These are phyloP conservation scores for Tetropium fuscum DNA, from an alignment of 2,888 invertebrate genomes.

Conservation along the genomic window DNA sequence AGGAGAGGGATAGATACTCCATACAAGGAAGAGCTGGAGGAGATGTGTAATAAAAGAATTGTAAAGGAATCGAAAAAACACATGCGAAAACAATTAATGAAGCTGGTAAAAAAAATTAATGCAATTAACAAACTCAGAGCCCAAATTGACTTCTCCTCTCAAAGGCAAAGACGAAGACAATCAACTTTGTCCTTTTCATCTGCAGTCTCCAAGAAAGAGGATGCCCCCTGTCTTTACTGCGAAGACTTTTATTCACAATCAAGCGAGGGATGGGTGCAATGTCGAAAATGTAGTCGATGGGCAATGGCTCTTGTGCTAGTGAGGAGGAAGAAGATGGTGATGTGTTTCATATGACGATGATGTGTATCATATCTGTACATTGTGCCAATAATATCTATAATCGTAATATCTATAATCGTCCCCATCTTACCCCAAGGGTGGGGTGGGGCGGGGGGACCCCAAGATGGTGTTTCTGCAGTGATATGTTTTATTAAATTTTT, in stretches of 20 bases:
- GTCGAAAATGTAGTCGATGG: background rate
- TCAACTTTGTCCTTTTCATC: background rate
- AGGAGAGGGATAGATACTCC: slow-evolving; percentile 7
- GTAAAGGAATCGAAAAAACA: background rate
- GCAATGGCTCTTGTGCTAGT: slow-evolving; percentile 7
- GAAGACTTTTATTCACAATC: slow-evolving; percentile 6
- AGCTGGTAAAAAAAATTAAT: background rate
- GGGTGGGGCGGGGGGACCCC: no score
- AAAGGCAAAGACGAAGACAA: background rate
- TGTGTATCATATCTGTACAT: background rate
- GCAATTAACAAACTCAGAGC: background rate
- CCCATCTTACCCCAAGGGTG: background rate
- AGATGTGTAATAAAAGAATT: background rate
- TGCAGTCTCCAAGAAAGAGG: slow-evolving; percentile 9
- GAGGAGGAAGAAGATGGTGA: slow-evolving; percentile 11
- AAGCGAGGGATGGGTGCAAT: slow-evolving; percentile 2
- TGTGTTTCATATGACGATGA: no score
- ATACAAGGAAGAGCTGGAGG: slow-evolving; percentile 1
- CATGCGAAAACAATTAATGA: background rate
- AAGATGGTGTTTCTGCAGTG: background rate
- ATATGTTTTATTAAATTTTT: no score
- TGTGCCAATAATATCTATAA: slow-evolving; percentile 8
- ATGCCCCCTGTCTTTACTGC: slow-evolving; percentile 8
- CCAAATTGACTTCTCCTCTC: no score
- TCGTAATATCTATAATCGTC: slow-evolving; percentile 1